Evolutionary conservation across 2,113 vertebrate genomes (phyloP), one percentile per base, ranked within the genome.

Genomic region (Apus apus): DNA sequence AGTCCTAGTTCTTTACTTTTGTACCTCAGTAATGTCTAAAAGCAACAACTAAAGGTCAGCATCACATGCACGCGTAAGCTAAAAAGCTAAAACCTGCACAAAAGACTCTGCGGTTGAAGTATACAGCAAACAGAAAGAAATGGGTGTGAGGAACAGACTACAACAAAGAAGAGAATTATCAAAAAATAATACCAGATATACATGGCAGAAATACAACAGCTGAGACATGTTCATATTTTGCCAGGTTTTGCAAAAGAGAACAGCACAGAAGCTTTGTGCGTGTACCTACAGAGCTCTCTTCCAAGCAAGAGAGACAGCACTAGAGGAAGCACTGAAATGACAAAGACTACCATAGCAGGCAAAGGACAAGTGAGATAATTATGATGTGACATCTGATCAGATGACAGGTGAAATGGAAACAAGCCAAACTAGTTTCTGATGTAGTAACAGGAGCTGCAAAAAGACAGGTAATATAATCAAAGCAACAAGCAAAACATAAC

Each of bases 291-390:
- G 45, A 91, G 20, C 15, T 89, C 19, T 48, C 32, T 85, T 89
- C 66, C 60, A 72, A 68, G 66, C 36, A 83, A 79, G 48, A 87
- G 14, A 82, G 12, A 67, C 15, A 45, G 61, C 29, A 68, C 30
- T 54, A 75, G 45, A 30, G 51, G 87, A 91, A 95, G 82, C 51
- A 45, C n/a, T 45, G 29, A 76, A 61, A 85, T 40, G 38, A 58
- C 68, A 81, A 67, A 56, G 66, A 21, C 48, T 25, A 46, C 36
- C 30, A 20, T 0, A 73, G 54, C 62, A 82, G 46, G 62, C 29
- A 85, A 94, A 89, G 40, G 81, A 89, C 84, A 89, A 79, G 74
- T 66, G 87, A 40, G 50, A 91, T 61, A 64, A 64, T 21, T 19
- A 78, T 50, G 53, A 87, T 50, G 50, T 76, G 77, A 94, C 53